A percentile compares a stretch with the other conserved stretches of the same genome.
Conservation (phyloP, 2,888 invertebrate genomes). For the Dendrolimus houi region DNA sequence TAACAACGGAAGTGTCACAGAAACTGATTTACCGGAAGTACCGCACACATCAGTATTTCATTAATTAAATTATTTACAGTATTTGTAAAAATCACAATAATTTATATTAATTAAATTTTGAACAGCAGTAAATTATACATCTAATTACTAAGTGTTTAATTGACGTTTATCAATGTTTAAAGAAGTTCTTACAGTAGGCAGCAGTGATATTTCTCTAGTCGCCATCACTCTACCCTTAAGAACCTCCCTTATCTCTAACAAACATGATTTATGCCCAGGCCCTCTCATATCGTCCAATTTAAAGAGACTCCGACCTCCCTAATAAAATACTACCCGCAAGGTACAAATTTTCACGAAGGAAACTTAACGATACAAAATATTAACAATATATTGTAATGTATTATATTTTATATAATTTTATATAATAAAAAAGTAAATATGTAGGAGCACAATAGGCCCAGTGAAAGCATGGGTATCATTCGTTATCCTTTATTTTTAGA, state of each 20-base stretch:
- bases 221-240: no score
- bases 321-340: conserved; percentile 37
- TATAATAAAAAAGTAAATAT: not conserved
- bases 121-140: no score
- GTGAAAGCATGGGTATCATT: not conserved
- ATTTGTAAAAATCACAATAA: no score
- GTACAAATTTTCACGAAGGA: not conserved
- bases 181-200: no score
- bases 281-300: conserved; percentile 58
- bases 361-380: not conserved
- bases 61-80: no score
- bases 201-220: no score
- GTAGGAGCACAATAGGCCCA: not conserved
- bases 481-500: not conserved
- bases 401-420: not conserved
- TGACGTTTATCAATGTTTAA: no score
- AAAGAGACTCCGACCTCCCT: conserved; percentile 45
- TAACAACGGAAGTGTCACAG: no score
- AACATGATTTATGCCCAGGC: conserved; percentile 52
- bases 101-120: no score
- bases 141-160: no score
- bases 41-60: no score
- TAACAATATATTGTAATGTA: not conserved
- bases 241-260: conserved; percentile 24
- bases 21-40: no score